Conservation (phyloP, 1,140 invertebrate species). For the Procambarus clarkii region DNA sequence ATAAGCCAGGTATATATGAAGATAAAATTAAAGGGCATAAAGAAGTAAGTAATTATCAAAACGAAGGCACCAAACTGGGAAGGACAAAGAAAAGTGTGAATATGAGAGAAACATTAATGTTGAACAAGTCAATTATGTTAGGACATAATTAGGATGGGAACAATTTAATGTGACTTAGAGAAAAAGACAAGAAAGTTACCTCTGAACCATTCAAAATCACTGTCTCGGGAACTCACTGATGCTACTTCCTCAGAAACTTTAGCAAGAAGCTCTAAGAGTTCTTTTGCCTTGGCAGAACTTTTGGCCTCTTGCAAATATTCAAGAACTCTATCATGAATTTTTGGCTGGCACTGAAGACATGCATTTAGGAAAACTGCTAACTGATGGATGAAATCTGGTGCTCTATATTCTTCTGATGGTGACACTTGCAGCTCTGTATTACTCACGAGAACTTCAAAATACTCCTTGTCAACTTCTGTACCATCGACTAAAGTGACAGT, state of each 20-base stretch:
- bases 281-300: slow-evolving; percentile 10
- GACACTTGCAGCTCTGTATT: slow-evolving; percentile 20
- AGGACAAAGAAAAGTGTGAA: too few relatives aligned
- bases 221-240: neutral
- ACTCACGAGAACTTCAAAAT: slow-evolving; percentile 34
- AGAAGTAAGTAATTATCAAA: too few relatives aligned
- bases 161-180: neutral
- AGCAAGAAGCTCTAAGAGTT: slow-evolving; percentile 15
- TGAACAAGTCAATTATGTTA: too few relatives aligned
- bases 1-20: too few relatives aligned
- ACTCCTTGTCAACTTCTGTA: slow-evolving; percentile 46
- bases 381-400: slow-evolving; percentile 1
- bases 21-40: too few relatives aligned
- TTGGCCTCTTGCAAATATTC: slow-evolving; percentile 10
- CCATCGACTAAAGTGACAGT: slow-evolving; percentile 21
- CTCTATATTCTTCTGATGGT: neutral
- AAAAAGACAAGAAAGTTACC: neutral
- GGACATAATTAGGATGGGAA: neutral
- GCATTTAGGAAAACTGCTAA: slow-evolving; percentile 44
- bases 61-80: too few relatives aligned
- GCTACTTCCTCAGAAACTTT: neutral
- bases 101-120: too few relatives aligned
- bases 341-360: slow-evolving; percentile 28
- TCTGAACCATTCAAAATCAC: slow-evolving; percentile 39
- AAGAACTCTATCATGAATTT: slow-evolving; percentile 29